Conservation (phyloP, 2,113 vertebrate species). For the Saccopteryx leptura region DNA sequence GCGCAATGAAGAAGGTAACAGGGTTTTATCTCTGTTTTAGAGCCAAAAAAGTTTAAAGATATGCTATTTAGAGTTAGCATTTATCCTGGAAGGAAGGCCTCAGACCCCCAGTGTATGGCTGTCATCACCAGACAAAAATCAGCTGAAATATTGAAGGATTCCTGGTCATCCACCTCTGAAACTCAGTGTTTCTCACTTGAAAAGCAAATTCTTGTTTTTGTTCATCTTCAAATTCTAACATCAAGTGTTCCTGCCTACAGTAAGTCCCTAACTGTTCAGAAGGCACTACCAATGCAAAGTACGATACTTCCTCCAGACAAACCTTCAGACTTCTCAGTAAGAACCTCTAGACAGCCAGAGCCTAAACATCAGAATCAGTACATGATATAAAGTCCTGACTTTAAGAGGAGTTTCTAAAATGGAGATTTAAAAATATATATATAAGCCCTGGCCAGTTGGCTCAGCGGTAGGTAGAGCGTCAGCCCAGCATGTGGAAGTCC, state of each 20-base stretch:
- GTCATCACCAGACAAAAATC: background rate
- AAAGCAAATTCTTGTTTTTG: background rate
- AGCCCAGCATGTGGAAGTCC: too few species aligned
- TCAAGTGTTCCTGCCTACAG: background rate
- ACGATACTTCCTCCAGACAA: background rate
- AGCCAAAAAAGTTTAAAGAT: background rate
- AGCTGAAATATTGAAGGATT: background rate
- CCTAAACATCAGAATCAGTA: background rate
- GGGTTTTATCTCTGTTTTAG: background rate
- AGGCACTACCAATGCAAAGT: background rate
- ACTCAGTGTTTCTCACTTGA: background rate
- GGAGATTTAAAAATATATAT: background rate
- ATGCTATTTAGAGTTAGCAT: background rate
- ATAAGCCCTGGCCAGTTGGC: too few species aligned
- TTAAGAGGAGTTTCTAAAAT: conserved; percentile 5
- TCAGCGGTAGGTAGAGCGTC: too few species aligned
- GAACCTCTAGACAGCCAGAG: background rate
- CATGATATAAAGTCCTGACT: background rate
- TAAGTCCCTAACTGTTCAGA: background rate
- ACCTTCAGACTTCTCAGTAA: background rate
- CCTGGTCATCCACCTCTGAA: background rate
- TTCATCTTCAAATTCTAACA: background rate
- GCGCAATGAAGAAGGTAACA: background rate
- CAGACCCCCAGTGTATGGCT: background rate
- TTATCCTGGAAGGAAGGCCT: background rate